Base-by-base conservation (phyloP, 2,113 vertebrate genomes). In the Romanogobio albipinnatus region DNA sequence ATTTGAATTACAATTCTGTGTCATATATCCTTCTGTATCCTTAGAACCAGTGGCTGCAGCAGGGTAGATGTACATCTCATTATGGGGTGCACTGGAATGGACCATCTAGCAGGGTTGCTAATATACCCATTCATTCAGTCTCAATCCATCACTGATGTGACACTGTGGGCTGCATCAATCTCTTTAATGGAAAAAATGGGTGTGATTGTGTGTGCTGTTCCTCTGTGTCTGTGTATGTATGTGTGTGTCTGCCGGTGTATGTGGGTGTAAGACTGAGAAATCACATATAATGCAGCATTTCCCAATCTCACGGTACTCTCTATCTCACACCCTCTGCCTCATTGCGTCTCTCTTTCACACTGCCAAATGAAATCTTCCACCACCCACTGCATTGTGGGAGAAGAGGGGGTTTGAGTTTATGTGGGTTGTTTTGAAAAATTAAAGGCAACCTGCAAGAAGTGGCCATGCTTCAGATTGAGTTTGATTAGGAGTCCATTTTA, bases 101-200 rank as follows among this genome's bases (percentile, higher is more conserved):
- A 83, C n/a, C 39, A 47, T 73, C 56, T 49, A 73, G 64, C 81
- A 59, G 84, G 88, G 68, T 24, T 86, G 86, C 91, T 94, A 93
- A 94, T 93, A 92, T 94, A 91, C 91, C 93, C 88, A 92, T 93
- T 93, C 92, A 91, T 92, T 92, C 91, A 93, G 92, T 93, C 88
- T 87, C 85, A 88, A 90, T 89, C 61, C 90, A 91, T 89, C 90
- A 92, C 86, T 74, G 36, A 88, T 89, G 89, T 92, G 92, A 93
- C 91, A 90, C 89, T 90, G 87, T 89, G 89, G 89, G 89, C 82
- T 84, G 84, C 92, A 94, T 93, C 93, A 92, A 91, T 94, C 93
- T 93, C 87, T 91, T 89, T 94, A 93, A 94, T 95, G 92, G 90
- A 93, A 93, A 89, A 91, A 86, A 83, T 76, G 58, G 14, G n/a